Evolutionary conservation across 1,140 invertebrate genomes (phyloP).

Genomic region (Bombyx mandarina): DNA sequence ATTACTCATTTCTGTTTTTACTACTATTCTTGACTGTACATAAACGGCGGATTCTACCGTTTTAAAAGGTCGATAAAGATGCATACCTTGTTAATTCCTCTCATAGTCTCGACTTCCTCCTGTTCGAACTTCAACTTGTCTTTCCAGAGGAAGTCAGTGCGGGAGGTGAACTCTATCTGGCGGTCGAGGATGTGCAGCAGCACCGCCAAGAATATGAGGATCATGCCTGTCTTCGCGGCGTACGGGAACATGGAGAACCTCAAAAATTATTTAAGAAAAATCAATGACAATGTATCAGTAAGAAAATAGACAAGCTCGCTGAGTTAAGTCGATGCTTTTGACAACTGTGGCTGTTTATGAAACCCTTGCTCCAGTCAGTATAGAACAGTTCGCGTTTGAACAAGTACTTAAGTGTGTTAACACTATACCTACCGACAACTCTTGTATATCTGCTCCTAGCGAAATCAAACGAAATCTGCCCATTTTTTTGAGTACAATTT

Average conservation of each 20-base stretch:
- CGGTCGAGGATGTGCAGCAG: conserved; percentile 85
- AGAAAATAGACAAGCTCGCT: no score
- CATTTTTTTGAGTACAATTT: no score
- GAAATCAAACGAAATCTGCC: no score
- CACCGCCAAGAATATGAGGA: conserved; percentile 74
- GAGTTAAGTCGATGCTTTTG: no score
- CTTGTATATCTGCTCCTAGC: no score
- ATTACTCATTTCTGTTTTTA: no score
- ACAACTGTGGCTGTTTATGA: no score
- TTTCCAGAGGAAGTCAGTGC: conserved; percentile 94
- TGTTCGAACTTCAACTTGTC: conserved; percentile 92
- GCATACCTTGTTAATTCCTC: conserved; percentile 90
- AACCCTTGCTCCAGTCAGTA: no score
- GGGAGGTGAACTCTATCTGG: conserved; percentile 88
- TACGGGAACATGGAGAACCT: conserved; percentile 78
- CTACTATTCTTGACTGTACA: no score
- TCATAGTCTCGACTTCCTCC: conserved; percentile 94
- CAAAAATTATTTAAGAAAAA: conserved; percentile 6
- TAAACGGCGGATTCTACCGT: neutral
- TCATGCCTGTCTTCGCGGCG: conserved; percentile 75
- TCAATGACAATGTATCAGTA: neutral
- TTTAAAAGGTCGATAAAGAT: neutral
- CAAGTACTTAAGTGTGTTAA: no score
- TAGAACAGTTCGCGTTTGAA: no score
- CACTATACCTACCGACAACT: no score